These are phyloP conservation scores for Perca flavescens DNA, from an alignment of 2,113 vertebrate species.

Conservation along the genomic window DNA sequence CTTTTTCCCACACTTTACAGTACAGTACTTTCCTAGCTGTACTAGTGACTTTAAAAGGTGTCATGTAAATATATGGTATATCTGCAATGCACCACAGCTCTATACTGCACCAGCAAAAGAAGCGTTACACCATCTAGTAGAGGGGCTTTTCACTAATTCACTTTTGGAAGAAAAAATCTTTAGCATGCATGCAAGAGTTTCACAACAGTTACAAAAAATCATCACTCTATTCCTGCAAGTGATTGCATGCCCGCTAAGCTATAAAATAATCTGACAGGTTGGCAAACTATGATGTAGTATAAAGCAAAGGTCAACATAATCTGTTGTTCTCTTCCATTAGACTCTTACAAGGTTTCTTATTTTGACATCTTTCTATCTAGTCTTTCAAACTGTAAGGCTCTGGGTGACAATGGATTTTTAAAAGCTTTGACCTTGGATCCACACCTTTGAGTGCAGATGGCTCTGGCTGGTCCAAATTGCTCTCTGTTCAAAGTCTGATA, in stretches of 20 bases:
- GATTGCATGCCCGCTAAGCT: not conserved
- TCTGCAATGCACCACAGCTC: conserved; percentile 59
- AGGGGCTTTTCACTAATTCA: not conserved
- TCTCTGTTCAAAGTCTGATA: conserved; percentile 73
- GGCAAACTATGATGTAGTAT: conserved; percentile 32
- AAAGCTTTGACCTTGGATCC: conserved; percentile 70
- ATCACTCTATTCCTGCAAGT: not conserved
- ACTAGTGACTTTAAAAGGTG: conserved; percentile 35
- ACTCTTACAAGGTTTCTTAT: conserved; percentile 16
- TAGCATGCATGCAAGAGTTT: not conserved
- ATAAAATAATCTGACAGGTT: conserved; percentile 5
- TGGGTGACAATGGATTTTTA: conserved; percentile 61
- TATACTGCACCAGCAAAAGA: conserved; percentile 23
- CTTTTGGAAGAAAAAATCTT: not conserved
- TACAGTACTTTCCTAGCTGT: conserved; percentile 1
- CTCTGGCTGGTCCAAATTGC: conserved; percentile 62
- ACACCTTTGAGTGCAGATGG: conserved; percentile 49
- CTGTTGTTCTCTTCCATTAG: conserved; percentile 35
- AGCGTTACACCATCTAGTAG: conserved; percentile 7
- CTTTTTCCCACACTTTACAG: conserved; percentile 29
- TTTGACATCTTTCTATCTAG: conserved; percentile 53
- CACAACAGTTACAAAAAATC: not conserved
- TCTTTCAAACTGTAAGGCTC: conserved; percentile 33
- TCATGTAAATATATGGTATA: conserved; percentile 41
- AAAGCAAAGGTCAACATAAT: conserved; percentile 38